These are phyloP conservation scores for Xanthia icteritia DNA, from an alignment of 2,888 invertebrate species.

Conservation along the genomic window DNA sequence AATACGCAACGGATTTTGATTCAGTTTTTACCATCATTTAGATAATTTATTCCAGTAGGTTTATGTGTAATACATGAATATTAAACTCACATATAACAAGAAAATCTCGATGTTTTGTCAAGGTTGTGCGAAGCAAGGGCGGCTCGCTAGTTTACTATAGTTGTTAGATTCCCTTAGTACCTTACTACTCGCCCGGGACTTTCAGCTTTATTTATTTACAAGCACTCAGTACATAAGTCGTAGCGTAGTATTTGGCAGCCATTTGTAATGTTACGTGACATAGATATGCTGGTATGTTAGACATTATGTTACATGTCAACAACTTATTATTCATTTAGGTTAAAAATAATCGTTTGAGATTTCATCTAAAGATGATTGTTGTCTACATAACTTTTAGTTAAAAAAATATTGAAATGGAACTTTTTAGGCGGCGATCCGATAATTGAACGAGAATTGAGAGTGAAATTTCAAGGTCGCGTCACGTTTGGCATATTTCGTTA, in stretches of 20 bases:
- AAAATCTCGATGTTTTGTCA: too few species aligned
- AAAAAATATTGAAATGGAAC: neutral
- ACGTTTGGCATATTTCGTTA: too few species aligned
- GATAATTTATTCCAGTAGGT: too few species aligned
- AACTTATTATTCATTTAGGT: constrained; percentile 22
- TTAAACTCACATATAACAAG: too few species aligned
- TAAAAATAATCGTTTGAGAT: constrained; percentile 23
- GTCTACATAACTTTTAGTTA: too few species aligned
- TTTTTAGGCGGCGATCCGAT: neutral
- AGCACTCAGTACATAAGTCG: constrained; percentile 19
- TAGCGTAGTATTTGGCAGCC: constrained; percentile 43
- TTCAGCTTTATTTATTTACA: constrained; percentile 47
- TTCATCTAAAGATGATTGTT: neutral
- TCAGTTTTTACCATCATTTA: too few species aligned
- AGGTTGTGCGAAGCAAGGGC: too few species aligned
- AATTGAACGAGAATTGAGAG: too few species aligned
- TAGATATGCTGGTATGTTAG: constrained; percentile 6
- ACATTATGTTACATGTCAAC: constrained; percentile 29
- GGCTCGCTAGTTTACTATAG: neutral
- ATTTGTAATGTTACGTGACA: constrained; percentile 33
- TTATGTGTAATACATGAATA: too few species aligned
- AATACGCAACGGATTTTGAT: too few species aligned
- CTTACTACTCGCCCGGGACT: constrained; percentile 4
- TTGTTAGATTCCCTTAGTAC: neutral
- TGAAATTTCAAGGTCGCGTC: too few species aligned